Conservation (phyloP, 2,797 vertebrate species). For the Parauchenoglanis punctatus region DNA sequence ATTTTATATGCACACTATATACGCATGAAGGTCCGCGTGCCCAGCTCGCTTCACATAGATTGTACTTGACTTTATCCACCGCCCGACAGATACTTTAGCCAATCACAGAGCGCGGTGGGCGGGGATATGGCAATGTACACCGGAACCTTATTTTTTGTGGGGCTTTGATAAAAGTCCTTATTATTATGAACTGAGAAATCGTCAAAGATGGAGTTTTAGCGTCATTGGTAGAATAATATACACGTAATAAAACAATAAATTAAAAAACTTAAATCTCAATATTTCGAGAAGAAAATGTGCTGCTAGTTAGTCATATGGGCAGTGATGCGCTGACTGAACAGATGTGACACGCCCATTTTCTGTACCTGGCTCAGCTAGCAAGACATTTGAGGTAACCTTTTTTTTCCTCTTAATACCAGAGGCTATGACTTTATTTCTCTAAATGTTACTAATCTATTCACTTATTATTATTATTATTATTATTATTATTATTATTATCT, state of each 20-base stretch:
- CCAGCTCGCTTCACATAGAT: not conserved
- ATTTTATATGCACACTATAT: not conserved
- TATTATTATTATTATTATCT: not conserved
- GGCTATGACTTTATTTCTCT: not conserved
- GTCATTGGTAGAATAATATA: not conserved
- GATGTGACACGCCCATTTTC: not conserved
- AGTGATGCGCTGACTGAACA: not conserved
- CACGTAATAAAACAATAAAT: not conserved
- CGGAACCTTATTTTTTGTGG: not conserved
- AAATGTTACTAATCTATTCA: not conserved
- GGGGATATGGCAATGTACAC: not conserved
- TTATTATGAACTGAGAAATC: not conserved
- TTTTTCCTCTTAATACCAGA: not conserved
- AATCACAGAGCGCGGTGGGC: slow-evolving; percentile 55
- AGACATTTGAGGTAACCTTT: not conserved
- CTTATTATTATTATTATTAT: not conserved
- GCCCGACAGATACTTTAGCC: slow-evolving; percentile 43
- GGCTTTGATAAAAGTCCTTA: slow-evolving; percentile 25
- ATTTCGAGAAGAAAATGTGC: not conserved
- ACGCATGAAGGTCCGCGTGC: no score
- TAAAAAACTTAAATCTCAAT: not conserved
- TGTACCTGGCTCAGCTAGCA: not conserved
- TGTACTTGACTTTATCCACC: not conserved
- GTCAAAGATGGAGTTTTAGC: not conserved
- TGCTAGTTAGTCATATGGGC: not conserved